Percentiles rank a stretch among this genome's conserved stretches.
Evolutionary conservation across 2,113 vertebrate genomes (phyloP).

Genomic region (Rhea pennata): DNA sequence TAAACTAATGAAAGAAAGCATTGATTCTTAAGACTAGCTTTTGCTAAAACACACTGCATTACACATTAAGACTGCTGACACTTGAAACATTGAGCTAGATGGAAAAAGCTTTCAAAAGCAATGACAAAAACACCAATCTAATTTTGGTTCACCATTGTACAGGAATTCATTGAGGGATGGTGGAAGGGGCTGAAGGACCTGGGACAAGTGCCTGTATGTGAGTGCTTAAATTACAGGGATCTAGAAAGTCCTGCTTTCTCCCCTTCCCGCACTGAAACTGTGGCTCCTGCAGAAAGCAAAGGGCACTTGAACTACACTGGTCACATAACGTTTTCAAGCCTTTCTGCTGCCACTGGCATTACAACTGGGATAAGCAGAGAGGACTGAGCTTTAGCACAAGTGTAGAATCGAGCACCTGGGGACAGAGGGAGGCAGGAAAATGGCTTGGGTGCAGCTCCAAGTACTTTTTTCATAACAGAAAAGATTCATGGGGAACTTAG

Average conservation of each 20-base stretch:
- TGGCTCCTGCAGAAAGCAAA: background rate
- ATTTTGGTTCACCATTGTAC: background rate
- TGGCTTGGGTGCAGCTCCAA: background rate
- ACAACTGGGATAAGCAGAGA: background rate
- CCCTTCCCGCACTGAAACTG: fast-evolving
- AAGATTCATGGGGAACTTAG: background rate
- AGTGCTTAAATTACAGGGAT: background rate
- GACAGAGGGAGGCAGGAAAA: background rate
- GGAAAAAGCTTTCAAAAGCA: background rate
- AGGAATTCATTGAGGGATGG: background rate
- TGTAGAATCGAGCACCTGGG: background rate
- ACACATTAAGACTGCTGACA: background rate
- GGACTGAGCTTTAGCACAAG: background rate
- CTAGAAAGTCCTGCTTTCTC: background rate
- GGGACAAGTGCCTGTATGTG: fast-evolving
- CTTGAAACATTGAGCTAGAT: background rate
- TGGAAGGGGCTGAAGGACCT: background rate
- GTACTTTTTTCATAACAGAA: background rate
- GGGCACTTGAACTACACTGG: fast-evolving
- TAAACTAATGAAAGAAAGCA: background rate
- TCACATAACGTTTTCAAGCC: background rate
- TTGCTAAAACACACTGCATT: fast-evolving
- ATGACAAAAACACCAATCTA: background rate
- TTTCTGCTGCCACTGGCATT: background rate
- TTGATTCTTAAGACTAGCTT: background rate